These are phyloP conservation scores for Tinea trinotella DNA, from an alignment of 2,888 invertebrate genomes.

Conservation along the genomic window DNA sequence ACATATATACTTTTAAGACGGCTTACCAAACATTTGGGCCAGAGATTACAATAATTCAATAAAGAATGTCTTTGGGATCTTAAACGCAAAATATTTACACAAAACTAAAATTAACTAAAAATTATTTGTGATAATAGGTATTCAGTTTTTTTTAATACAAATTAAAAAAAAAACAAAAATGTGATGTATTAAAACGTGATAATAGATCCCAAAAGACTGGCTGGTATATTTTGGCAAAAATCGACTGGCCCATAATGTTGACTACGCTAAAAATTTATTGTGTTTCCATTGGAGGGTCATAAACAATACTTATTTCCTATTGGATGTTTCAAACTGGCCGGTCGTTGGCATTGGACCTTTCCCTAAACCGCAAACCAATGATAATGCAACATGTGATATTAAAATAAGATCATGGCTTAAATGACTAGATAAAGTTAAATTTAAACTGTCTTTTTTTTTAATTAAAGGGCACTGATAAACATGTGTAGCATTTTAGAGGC, in stretches of 20 bases:
- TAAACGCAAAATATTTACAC: neutral
- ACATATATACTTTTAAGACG: constrained; percentile 52
- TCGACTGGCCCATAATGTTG: constrained; percentile 42
- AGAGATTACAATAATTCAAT: constrained; percentile 25
- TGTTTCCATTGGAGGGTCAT: constrained; percentile 54
- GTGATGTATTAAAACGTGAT: neutral
- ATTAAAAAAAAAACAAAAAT: neutral
- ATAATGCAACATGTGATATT: constrained; percentile 4
- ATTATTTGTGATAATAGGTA: neutral
- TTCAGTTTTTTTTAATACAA: neutral
- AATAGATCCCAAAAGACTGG: neutral
- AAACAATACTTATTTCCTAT: constrained; percentile 57
- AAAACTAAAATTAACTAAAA: neutral
- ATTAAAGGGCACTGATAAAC: neutral
- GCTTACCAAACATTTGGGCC: constrained; percentile 48
- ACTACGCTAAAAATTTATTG: constrained; percentile 58
- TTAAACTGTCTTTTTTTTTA: neutral
- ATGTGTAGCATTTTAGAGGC: neutral
- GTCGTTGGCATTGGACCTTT: constrained; percentile 36
- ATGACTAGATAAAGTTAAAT: constrained; percentile 9
- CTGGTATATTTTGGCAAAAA: constrained; percentile 6
- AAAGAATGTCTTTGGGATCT: neutral
- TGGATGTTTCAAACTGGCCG: constrained; percentile 68
- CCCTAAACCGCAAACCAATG: neutral
- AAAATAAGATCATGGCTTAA: constrained; percentile 8